Percentiles rank a stretch among this genome's conserved stretches.
Evolutionary conservation across 1,140 invertebrate genomes (phyloP).

Genomic region (Anastrepha ludens): DNA sequence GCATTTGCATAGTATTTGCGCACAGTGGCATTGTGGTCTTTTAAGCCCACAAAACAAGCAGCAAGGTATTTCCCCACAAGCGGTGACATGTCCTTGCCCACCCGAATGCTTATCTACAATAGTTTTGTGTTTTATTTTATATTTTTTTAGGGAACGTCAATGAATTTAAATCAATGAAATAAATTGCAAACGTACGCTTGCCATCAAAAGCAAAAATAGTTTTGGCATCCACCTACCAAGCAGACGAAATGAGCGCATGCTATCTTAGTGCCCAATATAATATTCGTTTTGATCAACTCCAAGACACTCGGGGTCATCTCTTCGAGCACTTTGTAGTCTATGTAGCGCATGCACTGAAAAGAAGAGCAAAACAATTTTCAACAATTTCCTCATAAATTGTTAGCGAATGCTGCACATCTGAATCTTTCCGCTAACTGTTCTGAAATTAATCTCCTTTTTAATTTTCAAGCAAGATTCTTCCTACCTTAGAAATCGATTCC

Average conservation of each 20-base stretch:
- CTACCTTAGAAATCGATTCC: conserved; percentile 88
- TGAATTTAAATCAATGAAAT: background rate
- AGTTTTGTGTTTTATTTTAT: too few relatives aligned
- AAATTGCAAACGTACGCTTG: background rate
- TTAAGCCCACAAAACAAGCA: conserved; percentile 85
- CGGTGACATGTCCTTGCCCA: conserved; percentile 76
- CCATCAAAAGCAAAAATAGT: background rate
- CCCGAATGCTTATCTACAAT: conserved; percentile 73
- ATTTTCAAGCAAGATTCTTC: background rate
- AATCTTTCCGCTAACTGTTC: too few relatives aligned
- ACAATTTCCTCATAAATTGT: background rate
- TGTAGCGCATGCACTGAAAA: conserved; percentile 87
- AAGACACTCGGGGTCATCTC: conserved; percentile 87
- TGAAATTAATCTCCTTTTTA: too few relatives aligned
- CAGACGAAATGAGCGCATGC: conserved; percentile 90
- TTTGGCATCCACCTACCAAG: conserved; percentile 77
- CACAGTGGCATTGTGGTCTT: conserved; percentile 88
- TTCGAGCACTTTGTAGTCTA: conserved; percentile 84
- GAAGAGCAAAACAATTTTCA: background rate
- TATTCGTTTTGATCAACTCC: conserved; percentile 87
- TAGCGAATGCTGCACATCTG: too few relatives aligned
- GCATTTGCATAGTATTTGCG: conserved; percentile 88
- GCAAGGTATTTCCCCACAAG: conserved; percentile 85
- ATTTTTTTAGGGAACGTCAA: background rate
- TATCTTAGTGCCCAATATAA: conserved; percentile 89